Conservation (phyloP, 2,113 vertebrate genomes). For the Trichomycterus rosablanca region DNA sequence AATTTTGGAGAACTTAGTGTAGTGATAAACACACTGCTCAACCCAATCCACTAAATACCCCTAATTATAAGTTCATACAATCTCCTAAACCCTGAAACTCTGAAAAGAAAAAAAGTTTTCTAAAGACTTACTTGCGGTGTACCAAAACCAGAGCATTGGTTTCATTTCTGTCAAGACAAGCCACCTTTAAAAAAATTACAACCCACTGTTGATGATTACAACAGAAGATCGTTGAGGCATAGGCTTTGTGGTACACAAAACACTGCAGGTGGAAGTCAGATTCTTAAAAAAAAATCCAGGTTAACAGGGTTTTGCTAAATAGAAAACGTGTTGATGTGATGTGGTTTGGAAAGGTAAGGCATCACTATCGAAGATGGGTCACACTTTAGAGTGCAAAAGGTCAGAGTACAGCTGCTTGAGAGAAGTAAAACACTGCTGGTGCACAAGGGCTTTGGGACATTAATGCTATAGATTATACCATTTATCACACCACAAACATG, state of each 20-base stretch:
- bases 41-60: no score
- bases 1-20: no score
- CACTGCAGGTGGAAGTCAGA: not conserved
- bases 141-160: slow-evolving; percentile 44
- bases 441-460: no score
- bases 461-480: no score
- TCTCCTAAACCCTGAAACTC: no score
- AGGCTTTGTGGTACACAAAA: not conserved
- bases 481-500: slow-evolving; percentile 17
- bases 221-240: not conserved
- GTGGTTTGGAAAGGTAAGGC: not conserved
- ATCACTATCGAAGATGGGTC: not conserved
- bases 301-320: not conserved
- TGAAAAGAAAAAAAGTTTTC: no score
- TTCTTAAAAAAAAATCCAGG: not conserved
- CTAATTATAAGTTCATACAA: no score
- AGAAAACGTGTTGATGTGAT: not conserved
- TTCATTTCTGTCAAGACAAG: slow-evolving; percentile 44
- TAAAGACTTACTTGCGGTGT: slow-evolving; percentile 12
- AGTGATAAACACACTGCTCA: no score
- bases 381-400: slow-evolving; percentile 20
- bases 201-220: slow-evolving; percentile 27
- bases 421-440: not conserved
- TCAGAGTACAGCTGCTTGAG: not conserved
- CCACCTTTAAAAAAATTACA: slow-evolving; percentile 30